These are phyloP conservation scores for Amphibalanus amphitrite DNA, from an alignment of 1,140 invertebrate genomes.

Conservation along the genomic window DNA sequence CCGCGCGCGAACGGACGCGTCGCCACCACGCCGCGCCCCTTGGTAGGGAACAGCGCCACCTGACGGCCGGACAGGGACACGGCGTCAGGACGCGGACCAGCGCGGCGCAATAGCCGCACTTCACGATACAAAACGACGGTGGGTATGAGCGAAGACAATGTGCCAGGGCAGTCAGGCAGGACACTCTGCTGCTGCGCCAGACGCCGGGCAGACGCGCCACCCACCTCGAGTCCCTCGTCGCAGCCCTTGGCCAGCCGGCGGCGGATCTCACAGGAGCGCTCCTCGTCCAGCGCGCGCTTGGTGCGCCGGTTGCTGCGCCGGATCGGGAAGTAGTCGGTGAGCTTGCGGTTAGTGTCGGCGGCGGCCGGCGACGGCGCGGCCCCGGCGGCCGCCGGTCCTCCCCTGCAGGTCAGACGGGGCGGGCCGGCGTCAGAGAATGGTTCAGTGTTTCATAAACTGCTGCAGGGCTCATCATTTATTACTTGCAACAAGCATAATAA, in stretches of 20 bases:
- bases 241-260: neutral
- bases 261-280: neutral
- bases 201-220: slow-evolving; percentile 62
- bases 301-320: neutral
- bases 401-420: too few relatives aligned
- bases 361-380: too few relatives aligned
- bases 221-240: slow-evolving; percentile 42
- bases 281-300: neutral
- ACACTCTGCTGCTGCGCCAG: too few relatives aligned
- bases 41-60: slow-evolving; percentile 42
- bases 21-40: slow-evolving; percentile 47
- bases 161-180: slow-evolving; percentile 55
- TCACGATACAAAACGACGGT: slow-evolving; percentile 72
- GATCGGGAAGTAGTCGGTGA: too few relatives aligned
- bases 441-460: too few relatives aligned
- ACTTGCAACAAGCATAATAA: too few relatives aligned
- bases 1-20: slow-evolving; percentile 57
- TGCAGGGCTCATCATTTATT: too few relatives aligned
- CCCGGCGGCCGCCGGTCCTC: too few relatives aligned
- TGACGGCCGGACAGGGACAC: slow-evolving; percentile 99
- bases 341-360: too few relatives aligned
- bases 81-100: slow-evolving; percentile 63
- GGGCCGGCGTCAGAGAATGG: too few relatives aligned
- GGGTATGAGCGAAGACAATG: slow-evolving; percentile 95
- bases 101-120: slow-evolving; percentile 67